Evolutionary conservation across 64 coral and sea anemone genomes (phyloP).

Genomic region (Pachyseris speciosa): DNA sequence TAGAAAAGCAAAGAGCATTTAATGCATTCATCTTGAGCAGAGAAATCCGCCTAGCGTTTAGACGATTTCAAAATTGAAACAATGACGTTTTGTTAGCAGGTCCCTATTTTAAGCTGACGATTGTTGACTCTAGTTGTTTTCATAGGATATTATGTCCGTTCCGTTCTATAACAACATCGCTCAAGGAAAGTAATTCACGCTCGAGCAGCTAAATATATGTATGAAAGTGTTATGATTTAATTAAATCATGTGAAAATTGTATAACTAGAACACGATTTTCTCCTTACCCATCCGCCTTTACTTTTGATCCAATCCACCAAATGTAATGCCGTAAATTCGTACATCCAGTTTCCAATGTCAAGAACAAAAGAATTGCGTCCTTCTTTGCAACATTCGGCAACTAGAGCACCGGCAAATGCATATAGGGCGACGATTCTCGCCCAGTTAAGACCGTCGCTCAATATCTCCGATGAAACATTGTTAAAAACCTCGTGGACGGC

Average conservation of each 20-base stretch:
- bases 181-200: background rate
- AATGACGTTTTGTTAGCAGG: too few species aligned
- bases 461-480: constrained; percentile 83
- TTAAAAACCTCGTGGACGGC: constrained; percentile 87
- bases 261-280: background rate
- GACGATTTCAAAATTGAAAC: too few species aligned
- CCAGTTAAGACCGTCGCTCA: constrained; percentile 91
- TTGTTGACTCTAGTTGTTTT: too few species aligned
- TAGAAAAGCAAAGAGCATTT: too few species aligned
- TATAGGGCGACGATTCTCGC: constrained; percentile 78
- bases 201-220: constrained; percentile 14
- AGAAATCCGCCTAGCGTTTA: too few species aligned
- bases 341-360: constrained; percentile 92
- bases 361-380: constrained; percentile 81
- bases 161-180: background rate
- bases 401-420: constrained; percentile 78
- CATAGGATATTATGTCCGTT: too few species aligned
- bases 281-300: constrained; percentile 85
- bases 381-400: constrained; percentile 81
- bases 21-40: too few species aligned
- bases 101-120: too few species aligned
- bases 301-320: constrained; percentile 87
- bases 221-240: background rate
- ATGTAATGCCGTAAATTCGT: constrained; percentile 84
- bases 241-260: background rate